phyloP scores from a whole-genome alignment of 2,888 invertebrate genomes.

The Toxonevra muliebris region DNA sequence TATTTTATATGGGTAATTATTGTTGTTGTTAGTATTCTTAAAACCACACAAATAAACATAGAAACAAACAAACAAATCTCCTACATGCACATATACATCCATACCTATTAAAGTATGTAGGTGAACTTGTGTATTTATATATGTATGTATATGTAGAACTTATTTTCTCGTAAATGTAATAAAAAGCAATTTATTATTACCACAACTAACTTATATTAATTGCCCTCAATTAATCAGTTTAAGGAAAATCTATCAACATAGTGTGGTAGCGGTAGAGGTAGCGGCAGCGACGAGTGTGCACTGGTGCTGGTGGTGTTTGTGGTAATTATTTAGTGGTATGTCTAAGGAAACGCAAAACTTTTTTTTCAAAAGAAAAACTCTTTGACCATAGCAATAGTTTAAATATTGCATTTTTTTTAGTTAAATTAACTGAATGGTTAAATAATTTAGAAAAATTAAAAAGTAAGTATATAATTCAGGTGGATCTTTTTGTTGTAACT shows the following conservation, averaged over 20 bases:
- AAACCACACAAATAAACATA: background rate
- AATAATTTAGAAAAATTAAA: no score
- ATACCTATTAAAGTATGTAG: background rate
- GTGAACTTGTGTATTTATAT: background rate
- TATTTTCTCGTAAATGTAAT: background rate
- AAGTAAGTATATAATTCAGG: no score
- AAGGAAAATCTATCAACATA: background rate
- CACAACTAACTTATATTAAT: slow-evolving; percentile 3
- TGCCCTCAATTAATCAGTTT: slow-evolving; percentile 1
- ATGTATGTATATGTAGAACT: background rate
- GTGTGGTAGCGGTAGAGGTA: background rate
- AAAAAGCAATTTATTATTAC: background rate
- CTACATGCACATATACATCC: background rate
- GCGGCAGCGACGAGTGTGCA: background rate
- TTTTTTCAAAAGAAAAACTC: no score
- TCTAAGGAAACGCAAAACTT: no score
- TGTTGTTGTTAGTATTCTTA: background rate
- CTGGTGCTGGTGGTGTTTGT: background rate
- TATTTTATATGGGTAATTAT: background rate
- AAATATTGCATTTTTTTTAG: no score
- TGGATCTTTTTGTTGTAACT: no score
- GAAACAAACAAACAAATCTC: background rate
- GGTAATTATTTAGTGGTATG: background rate
- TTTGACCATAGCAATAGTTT: no score
- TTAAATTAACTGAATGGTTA: no score